Percentiles rank a stretch among this genome's conserved stretches.
Conservation (phyloP, 2,888 invertebrate species). For the Tinea semifulvella region DNA sequence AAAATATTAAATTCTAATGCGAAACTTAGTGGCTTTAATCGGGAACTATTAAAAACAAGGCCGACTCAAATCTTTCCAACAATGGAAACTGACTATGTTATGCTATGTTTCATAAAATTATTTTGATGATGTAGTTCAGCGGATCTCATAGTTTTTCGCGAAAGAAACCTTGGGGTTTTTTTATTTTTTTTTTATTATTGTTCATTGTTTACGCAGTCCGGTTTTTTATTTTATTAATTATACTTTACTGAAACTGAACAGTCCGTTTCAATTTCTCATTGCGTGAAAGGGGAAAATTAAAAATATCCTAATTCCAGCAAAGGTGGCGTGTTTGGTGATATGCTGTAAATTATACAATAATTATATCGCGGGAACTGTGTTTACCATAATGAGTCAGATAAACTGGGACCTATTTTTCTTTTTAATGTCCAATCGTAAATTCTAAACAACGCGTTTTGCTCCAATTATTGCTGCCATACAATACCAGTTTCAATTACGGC, state of each 20-base stretch:
- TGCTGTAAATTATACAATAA: conserved; percentile 48
- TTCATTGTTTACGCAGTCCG: no score
- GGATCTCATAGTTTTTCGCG: no score
- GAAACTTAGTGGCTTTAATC: no score
- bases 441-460: conserved; percentile 5
- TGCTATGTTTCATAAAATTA: no score
- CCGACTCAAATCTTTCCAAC: no score
- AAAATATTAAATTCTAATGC: no score
- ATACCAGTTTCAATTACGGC: conserved; percentile 8
- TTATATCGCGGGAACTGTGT: conserved; percentile 50
- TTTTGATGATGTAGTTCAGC: no score
- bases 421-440: conserved; percentile 14
- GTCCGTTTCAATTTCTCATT: conserved; percentile 21
- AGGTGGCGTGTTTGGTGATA: conserved; percentile 55
- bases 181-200: no score
- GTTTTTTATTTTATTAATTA: conserved; percentile 24
- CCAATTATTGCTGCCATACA: conserved; percentile 7
- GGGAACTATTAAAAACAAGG: no score
- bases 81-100: no score
- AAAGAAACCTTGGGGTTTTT: no score
- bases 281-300: conserved; percentile 56
- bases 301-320: conserved; percentile 52
- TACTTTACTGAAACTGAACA: no score
- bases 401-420: conserved; percentile 20
- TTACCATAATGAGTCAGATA: conserved; percentile 56